These are phyloP conservation scores for Scaptomyza polygonia DNA, from an alignment of 2,888 invertebrate genomes.

Conservation along the genomic window DNA sequence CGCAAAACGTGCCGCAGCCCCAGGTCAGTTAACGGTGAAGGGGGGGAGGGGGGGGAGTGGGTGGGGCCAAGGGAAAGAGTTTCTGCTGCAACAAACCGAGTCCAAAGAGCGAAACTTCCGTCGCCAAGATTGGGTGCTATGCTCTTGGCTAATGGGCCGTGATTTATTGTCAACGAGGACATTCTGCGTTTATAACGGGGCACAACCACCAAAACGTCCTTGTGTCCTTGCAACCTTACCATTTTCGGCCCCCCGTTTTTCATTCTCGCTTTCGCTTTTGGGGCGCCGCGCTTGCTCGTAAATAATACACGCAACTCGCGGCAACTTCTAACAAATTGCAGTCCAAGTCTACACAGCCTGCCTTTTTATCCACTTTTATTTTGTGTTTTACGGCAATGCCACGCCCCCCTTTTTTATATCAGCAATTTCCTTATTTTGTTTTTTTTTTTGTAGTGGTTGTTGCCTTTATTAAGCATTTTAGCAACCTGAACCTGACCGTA, in stretches of 20 bases:
- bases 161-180: conserved; percentile 79
- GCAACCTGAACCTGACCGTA: conserved; percentile 20
- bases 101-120: conserved; percentile 33
- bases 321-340: conserved; percentile 75
- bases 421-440: conserved; percentile 18
- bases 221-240: conserved; percentile 25
- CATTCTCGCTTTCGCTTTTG: neutral
- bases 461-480: conserved; percentile 55
- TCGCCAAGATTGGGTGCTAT: conserved; percentile 43
- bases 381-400: conserved; percentile 22
- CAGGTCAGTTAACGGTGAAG: conserved; percentile 45
- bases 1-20: conserved; percentile 58
- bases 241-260: neutral
- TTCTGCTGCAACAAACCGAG: conserved; percentile 4
- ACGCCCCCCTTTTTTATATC: conserved; percentile 42
- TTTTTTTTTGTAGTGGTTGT: neutral
- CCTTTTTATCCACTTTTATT: conserved; percentile 6
- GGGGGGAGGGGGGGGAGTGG: neutral
- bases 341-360: conserved; percentile 63
- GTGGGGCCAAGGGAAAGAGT: neutral
- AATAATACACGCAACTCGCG: conserved; percentile 75
- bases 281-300: conserved; percentile 44
- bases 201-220: conserved; percentile 60
- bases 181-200: conserved; percentile 54
- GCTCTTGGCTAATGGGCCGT: conserved; percentile 65